phyloP scores from a whole-genome alignment of 2,113 vertebrate genomes.

The Spermophilus dauricus region DNA sequence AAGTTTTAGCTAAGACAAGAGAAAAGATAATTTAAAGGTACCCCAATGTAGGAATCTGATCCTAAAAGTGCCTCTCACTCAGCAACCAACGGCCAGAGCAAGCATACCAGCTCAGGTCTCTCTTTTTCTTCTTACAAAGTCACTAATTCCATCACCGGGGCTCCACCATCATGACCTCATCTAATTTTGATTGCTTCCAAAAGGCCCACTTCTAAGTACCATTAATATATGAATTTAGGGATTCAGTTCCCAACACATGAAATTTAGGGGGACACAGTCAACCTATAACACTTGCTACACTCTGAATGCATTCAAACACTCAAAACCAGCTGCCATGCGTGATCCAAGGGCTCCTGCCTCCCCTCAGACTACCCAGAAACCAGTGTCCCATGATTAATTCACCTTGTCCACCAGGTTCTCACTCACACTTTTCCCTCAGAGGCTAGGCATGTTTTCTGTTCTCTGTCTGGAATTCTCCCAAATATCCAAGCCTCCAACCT shows the following conservation, averaged over 20 bases:
- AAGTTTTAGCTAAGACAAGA: not conserved
- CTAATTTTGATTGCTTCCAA: too few species aligned
- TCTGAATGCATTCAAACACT: not conserved
- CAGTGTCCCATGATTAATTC: too few species aligned
- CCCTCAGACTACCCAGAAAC: not conserved
- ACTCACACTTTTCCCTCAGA: too few species aligned
- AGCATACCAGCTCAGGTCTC: not conserved
- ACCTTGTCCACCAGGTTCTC: too few species aligned
- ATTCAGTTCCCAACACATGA: not conserved
- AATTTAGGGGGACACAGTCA: not conserved
- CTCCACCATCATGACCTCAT: too few species aligned
- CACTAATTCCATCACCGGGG: not conserved
- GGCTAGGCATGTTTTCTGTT: too few species aligned
- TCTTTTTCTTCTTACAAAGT: not conserved
- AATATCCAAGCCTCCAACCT: not conserved
- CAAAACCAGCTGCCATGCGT: not conserved
- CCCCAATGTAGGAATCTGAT: not conserved
- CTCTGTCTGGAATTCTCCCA: not conserved
- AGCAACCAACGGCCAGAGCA: not conserved
- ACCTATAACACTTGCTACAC: not conserved
- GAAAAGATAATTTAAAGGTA: not conserved
- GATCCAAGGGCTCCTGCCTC: not conserved
- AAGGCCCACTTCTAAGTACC: not conserved
- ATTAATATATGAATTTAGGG: not conserved
- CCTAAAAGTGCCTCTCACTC: not conserved